phyloP scores from a whole-genome alignment of 2,888 invertebrate species.

The Polymixis lichenea region DNA sequence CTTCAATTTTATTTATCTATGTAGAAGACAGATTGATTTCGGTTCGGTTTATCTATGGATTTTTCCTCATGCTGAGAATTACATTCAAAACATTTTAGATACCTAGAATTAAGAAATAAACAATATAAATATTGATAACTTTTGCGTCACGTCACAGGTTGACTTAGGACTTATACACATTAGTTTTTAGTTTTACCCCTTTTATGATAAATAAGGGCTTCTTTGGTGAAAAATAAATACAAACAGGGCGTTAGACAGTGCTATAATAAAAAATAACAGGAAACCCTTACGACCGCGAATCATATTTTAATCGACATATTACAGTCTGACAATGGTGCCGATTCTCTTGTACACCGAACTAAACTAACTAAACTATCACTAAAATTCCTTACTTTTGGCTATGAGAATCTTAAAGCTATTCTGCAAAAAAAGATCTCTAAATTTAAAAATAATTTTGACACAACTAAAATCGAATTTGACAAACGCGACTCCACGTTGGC shows the following conservation, averaged over 20 bases:
- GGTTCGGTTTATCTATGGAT: conserved; percentile 1
- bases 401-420: too few species aligned
- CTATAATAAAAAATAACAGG: background rate
- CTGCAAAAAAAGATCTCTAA: too few species aligned
- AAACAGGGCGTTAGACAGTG: background rate
- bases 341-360: too few species aligned
- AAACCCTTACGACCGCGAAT: background rate
- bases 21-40: background rate
- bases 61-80: conserved; percentile 37
- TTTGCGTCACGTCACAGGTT: background rate
- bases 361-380: too few species aligned
- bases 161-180: background rate
- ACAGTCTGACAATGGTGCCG: too few species aligned
- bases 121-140: background rate
- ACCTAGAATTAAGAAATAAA: conserved; percentile 22
- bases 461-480: too few species aligned
- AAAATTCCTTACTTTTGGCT: too few species aligned
- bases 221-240: conserved; percentile 45
- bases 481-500: too few species aligned
- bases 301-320: too few species aligned
- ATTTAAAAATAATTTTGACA: too few species aligned
- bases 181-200: background rate
- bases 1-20: too few species aligned
- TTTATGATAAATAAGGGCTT: background rate
- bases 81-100: conserved; percentile 26